These are phyloP conservation scores for Lasioglossum calceatum DNA, from an alignment of 2,888 invertebrate genomes.

Conservation along the genomic window DNA sequence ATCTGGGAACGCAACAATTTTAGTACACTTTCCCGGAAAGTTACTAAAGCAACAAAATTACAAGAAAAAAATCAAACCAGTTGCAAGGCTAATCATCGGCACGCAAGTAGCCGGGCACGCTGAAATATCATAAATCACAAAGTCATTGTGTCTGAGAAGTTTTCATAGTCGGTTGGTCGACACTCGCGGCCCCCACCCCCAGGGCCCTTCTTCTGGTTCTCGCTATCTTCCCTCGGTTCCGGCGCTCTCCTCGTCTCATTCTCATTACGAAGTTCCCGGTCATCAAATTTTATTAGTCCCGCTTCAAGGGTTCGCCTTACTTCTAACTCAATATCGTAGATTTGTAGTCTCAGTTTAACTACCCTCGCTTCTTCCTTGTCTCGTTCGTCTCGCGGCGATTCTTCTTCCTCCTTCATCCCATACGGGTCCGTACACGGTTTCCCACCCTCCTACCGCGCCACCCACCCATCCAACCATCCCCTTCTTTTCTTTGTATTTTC, in stretches of 20 bases:
- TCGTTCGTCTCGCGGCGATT: constrained; percentile 2
- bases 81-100: constrained; percentile 18
- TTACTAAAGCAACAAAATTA: neutral
- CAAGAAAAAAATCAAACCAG: neutral
- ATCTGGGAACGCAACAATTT: neutral
- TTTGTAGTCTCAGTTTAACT: constrained; percentile 79
- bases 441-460: neutral
- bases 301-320: constrained; percentile 76
- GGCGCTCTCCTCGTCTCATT: constrained; percentile 73
- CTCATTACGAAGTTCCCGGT: constrained; percentile 83
- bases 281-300: constrained; percentile 84
- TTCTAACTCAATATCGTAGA: constrained; percentile 82
- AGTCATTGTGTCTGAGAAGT: constrained; percentile 79
- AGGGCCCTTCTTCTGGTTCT: neutral
- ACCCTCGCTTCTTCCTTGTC: constrained; percentile 66
- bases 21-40: neutral
- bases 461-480: constrained; percentile 19
- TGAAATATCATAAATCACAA: constrained; percentile 78
- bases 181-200: neutral
- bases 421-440: constrained; percentile 4
- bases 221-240: constrained; percentile 29
- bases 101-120: constrained; percentile 32
- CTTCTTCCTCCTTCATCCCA: constrained; percentile 18
- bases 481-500: constrained; percentile 51
- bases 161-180: constrained; percentile 76